Evolutionary conservation across 2,113 vertebrate genomes (phyloP), one percentile per base, ranked within the genome.

Genomic region (Pterocles gutturalis): DNA sequence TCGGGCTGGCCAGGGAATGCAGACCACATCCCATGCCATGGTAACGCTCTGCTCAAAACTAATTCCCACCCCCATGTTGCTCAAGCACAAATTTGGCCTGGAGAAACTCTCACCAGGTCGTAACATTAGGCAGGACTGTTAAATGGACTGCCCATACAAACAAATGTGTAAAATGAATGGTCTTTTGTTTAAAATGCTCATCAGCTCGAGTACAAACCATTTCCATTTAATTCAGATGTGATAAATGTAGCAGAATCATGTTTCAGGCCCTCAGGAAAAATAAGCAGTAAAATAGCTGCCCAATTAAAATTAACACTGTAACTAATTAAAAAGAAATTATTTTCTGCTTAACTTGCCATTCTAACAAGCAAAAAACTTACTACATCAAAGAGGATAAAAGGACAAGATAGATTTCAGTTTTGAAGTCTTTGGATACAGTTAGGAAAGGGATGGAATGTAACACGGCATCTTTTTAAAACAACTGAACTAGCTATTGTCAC

Each of bases 261-360:
- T 89, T 93, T 81, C 55, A 31, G 7, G 66, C 83, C 71, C 71
- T 75, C 6, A 11, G 90, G 94, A 87, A 95, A 96, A 96, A 91
- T 31, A 67, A 95, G 61, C 86, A 87, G 71, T 72, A 57, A 92
- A 95, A 94, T 73, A 95, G 71, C 77, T 89, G 84, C 70, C 78
- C 84, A 80, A 91, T 94, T 93, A 96, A 85, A 95, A 95, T 75
- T 82, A 94, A 92, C 83, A 71, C 24, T 20, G 15, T 55, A 72
- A 49, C 86, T 96, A 91, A 96, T 94, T 91, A 86, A 94, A 91
- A 93, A 87, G 31, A 87, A 93, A 93, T 90, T 88, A 84, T 92
- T 95, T 96, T 88, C 91, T 91, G 82, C 89, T 83, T 94, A 93
- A 83, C 26, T 91, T 82, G 83, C 43, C 10, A 4, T 89, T 89